Evolutionary conservation across 1,140 invertebrate species (phyloP).

Genomic region (Drosophila nikananu): DNA sequence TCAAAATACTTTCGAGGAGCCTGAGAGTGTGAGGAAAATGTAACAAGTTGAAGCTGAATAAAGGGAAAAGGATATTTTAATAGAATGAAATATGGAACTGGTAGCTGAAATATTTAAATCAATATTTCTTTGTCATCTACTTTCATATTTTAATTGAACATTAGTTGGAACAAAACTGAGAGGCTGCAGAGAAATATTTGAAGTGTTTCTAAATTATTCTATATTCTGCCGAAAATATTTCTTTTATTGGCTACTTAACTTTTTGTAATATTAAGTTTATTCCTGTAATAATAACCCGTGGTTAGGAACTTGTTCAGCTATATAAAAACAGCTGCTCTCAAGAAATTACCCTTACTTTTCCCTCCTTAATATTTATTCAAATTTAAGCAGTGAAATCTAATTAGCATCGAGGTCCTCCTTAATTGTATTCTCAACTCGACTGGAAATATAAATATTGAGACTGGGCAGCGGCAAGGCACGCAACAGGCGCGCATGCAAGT

Average conservation of each 20-base stretch:
- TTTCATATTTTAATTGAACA: neutral
- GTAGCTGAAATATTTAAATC: neutral
- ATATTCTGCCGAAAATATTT: neutral
- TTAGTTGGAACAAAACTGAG: neutral
- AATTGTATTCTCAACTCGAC: no score
- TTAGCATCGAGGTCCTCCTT: neutral
- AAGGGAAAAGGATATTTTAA: neutral
- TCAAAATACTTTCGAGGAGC: neutral
- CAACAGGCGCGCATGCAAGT: no score
- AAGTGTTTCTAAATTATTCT: neutral
- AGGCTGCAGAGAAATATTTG: no score
- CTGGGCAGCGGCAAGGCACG: no score
- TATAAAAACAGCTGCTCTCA: neutral
- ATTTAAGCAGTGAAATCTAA: neutral
- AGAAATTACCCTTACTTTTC: neutral
- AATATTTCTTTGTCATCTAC: no score
- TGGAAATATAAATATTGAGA: no score
- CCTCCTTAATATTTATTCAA: neutral
- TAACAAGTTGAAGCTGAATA: neutral
- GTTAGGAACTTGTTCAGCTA: neutral
- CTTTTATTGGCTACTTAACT: neutral
- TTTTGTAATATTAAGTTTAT: no score
- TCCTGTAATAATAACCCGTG: no score
- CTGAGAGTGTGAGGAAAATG: neutral
- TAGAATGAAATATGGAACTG: neutral